These are phyloP conservation scores for Ciona savignyi DNA, from an alignment of 23 tunicate species.

Conservation along the genomic window DNA sequence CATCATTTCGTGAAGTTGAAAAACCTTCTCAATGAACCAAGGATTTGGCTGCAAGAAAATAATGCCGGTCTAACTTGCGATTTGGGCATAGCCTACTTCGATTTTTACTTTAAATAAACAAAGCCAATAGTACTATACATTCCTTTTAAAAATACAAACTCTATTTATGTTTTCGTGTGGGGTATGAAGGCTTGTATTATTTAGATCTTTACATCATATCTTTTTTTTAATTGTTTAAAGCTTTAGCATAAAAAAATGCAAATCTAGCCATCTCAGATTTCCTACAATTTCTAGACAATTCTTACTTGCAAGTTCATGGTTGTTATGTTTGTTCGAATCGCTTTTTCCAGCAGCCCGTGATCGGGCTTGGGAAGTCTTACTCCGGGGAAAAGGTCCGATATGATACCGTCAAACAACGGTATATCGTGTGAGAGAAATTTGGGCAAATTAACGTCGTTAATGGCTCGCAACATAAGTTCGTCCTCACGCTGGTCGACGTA, in stretches of 20 bases:
- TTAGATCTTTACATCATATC: too few relatives aligned
- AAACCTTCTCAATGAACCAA: conserved; percentile 74
- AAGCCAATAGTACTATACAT: too few relatives aligned
- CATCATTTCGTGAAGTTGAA: conserved; percentile 97
- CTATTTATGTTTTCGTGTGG: too few relatives aligned
- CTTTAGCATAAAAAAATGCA: too few relatives aligned
- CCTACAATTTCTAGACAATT: too few relatives aligned
- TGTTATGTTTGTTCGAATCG: conserved; percentile 48
- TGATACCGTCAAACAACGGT: conserved; percentile 85
- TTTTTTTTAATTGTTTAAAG: too few relatives aligned
- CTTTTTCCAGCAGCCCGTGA: conserved; percentile 73
- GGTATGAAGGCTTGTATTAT: too few relatives aligned
- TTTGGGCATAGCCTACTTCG: too few relatives aligned
- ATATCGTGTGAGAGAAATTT: conserved; percentile 97
- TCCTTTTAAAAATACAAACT: too few relatives aligned
- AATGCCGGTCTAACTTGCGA: too few relatives aligned
- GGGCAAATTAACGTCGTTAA: conserved; percentile 96
- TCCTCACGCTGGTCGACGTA: conserved; percentile 70
- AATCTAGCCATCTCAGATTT: too few relatives aligned
- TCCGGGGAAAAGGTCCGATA: conserved; percentile 95
- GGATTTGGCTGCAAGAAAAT: conserved; percentile 52
- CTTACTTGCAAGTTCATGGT: conserved; percentile 69
- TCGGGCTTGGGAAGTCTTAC: conserved; percentile 80
- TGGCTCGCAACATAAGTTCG: conserved; percentile 89
- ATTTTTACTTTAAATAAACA: too few relatives aligned